Evolutionary conservation across 2,797 vertebrate genomes (phyloP).

Genomic region (Serranus cabrilla): DNA sequence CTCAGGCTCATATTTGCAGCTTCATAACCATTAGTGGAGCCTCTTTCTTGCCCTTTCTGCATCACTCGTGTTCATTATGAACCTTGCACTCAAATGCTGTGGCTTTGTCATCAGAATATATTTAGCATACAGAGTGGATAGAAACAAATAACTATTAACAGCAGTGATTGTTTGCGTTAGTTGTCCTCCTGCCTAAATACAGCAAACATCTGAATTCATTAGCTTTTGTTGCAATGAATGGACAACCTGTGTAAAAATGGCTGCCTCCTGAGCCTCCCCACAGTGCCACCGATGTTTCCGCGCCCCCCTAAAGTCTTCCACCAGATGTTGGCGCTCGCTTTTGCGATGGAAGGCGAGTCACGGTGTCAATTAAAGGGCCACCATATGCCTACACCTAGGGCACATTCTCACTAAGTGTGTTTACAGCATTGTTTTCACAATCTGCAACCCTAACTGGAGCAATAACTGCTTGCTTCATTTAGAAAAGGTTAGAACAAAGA

Average conservation of each 20-base stretch:
- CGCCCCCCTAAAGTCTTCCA: slow-evolving; percentile 1
- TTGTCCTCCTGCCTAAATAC: slow-evolving; percentile 1
- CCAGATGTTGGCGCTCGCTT: slow-evolving; percentile 47
- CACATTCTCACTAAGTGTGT: slow-evolving; percentile 9
- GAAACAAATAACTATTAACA: slow-evolving; percentile 15
- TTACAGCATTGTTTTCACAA: slow-evolving; percentile 1
- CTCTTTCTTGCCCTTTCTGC: slow-evolving; percentile 35
- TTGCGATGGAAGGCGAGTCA: slow-evolving; percentile 16
- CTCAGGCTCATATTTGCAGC: slow-evolving; percentile 43
- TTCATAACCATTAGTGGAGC: slow-evolving; percentile 54
- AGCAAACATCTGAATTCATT: slow-evolving; percentile 29
- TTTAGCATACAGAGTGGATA: slow-evolving; percentile 3
- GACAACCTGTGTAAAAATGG: slow-evolving; percentile 35
- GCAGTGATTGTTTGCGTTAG: slow-evolving; percentile 19
- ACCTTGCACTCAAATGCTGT: slow-evolving; percentile 4
- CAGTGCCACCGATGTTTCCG: slow-evolving; percentile 28
- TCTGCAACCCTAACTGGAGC: not conserved
- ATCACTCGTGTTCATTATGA: slow-evolving; percentile 27
- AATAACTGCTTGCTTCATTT: not conserved
- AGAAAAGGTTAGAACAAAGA: not conserved
- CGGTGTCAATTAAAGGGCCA: slow-evolving; percentile 14
- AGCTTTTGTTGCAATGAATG: slow-evolving; percentile 25
- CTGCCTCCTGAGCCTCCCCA: slow-evolving; percentile 36
- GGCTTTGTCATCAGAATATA: slow-evolving; percentile 16
- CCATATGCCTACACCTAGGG: slow-evolving; percentile 39